Conservation (phyloP, 2,888 invertebrate genomes). For the Rhingia rostrata region DNA sequence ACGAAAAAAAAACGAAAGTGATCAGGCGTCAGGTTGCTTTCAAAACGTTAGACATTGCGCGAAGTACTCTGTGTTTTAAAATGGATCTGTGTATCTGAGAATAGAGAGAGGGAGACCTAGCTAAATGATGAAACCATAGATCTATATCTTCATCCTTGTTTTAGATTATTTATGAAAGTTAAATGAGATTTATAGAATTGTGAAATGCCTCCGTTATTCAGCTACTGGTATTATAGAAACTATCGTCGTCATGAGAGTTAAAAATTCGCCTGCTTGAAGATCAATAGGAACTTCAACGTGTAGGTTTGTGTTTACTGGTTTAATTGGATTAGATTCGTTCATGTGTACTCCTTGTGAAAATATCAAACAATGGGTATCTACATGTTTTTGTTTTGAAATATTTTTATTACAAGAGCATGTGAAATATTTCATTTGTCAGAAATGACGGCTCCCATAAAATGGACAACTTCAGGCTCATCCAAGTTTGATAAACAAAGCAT, state of each 20-base stretch:
- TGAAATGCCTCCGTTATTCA: slow-evolving; percentile 28
- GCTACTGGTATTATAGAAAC: background rate
- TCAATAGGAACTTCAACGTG: slow-evolving; percentile 38
- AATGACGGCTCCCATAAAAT: too few species aligned
- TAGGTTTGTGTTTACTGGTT: slow-evolving; percentile 52
- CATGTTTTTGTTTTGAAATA: too few species aligned
- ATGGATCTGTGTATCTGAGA: slow-evolving; percentile 55
- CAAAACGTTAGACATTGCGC: too few species aligned
- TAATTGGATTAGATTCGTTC: slow-evolving; percentile 54
- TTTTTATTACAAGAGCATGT: too few species aligned
- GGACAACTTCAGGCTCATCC: too few species aligned
- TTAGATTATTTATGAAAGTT: slow-evolving; percentile 65
- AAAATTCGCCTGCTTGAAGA: background rate
- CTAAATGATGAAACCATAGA: slow-evolving; percentile 22
- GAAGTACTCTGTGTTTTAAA: too few species aligned
- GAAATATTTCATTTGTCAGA: too few species aligned
- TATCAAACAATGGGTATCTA: background rate
- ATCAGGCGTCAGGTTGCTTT: too few species aligned
- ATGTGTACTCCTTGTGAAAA: slow-evolving; percentile 13
- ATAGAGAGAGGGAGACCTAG: slow-evolving; percentile 15
- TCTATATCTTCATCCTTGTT: slow-evolving; percentile 57
- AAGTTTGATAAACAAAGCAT: too few species aligned
- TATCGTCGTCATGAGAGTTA: background rate
- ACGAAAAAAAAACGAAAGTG: too few species aligned
- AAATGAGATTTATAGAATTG: slow-evolving; percentile 58